Evolutionary conservation across 1,140 invertebrate genomes (phyloP), one percentile per base, ranked within the genome.

Genomic region (Leptoteleia sp.): DNA sequence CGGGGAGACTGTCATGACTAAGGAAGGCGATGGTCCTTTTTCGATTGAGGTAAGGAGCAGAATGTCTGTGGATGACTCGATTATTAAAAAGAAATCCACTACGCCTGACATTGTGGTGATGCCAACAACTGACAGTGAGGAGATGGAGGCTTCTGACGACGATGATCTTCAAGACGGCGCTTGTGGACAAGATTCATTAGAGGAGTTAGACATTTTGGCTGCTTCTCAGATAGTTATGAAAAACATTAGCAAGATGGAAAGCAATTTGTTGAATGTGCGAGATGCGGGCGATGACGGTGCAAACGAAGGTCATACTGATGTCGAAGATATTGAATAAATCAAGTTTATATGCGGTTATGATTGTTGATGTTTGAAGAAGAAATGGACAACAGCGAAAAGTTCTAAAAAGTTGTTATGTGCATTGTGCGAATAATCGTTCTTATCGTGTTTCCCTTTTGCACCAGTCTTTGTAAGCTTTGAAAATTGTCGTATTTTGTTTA

Each of bases 1-100:
- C 17, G 88, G 85, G 0, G 88, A 89, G 15, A 89, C 85, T 1
- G 86, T 89, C 3, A 89, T 82, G 0, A 89, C 88, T 0, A 90
- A 89, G 43, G 88, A 90, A 33, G 88, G 89, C 1, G 82, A 90
- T 33, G 89, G 89, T 0, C 89, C 89, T 0, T 90, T 90, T 12
- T 89, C 88, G 0, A 70, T 88, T 0, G 89, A 90, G 40, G 79
- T 89, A 0, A 80, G 89, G 62, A 88, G 86, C 45, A 83, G 85
- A 70, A 84, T 90, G 81, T 87, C 84, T 0, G 16, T 85, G 8
- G 81, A 82, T 7, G 82, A 85, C 1, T 11, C 54, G 6, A 67
- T 33, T 5, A n/a, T n/a, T n/a, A n/a, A n/a, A n/a, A 4, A 38
- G 0, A 17, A 29, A 6, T 45, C 33, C 2, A 54, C 8, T 8